Evolutionary conservation across 2,888 invertebrate species (phyloP).

Genomic region (Agriopis aurantiaria): DNA sequence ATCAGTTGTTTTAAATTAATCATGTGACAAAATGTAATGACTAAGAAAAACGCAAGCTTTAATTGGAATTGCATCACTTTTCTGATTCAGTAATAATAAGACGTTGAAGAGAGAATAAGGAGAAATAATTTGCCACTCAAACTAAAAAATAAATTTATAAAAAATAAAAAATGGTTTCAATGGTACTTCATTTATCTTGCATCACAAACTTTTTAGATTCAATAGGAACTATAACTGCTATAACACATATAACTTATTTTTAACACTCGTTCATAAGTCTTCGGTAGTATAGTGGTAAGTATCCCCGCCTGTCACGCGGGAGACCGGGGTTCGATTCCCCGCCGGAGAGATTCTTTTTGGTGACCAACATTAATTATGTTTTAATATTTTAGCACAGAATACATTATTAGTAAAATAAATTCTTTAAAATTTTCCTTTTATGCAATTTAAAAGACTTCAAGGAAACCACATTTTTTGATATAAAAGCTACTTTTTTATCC

Average conservation of each 20-base stretch:
- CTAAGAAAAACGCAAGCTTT: not conserved
- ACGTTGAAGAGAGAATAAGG: too few species aligned
- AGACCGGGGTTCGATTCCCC: slow-evolving; percentile 88
- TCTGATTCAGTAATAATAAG: not conserved
- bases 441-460: too few species aligned
- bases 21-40: not conserved
- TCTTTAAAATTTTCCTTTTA: too few species aligned
- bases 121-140: not conserved
- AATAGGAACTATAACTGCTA: not conserved
- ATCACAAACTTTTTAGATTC: not conserved
- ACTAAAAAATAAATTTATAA: not conserved
- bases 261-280: slow-evolving; percentile 51
- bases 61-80: slow-evolving; percentile 17
- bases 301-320: slow-evolving; percentile 87
- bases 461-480: too few species aligned
- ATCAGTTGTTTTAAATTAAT: slow-evolving; percentile 4
- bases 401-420: too few species aligned
- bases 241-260: not conserved
- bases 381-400: too few species aligned
- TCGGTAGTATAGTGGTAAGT: slow-evolving; percentile 87
- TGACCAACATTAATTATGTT: not conserved
- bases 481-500: too few species aligned
- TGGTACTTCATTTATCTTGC: not conserved
- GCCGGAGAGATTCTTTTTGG: slow-evolving; percentile 70
- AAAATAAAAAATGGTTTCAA: not conserved